Base-by-base conservation (phyloP, 1,140 invertebrate genomes). In the Brachionus manjavacas region DNA sequence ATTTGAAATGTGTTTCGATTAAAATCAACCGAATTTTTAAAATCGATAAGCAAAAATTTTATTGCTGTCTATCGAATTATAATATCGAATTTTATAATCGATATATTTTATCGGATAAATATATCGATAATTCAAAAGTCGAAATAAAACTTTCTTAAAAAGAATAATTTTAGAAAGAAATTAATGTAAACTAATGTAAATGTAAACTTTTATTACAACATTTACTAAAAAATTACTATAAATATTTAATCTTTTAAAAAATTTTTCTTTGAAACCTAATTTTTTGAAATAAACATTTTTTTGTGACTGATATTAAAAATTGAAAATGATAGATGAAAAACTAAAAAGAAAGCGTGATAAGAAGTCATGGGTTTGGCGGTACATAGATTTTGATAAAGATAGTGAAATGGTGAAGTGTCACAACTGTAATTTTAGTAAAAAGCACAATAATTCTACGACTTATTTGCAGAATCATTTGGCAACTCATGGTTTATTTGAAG, bases 361-460 rank as follows among this genome's bases (percentile, higher is more conserved):
- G 35, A 39, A 31, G 7, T 39, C 68, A 39, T 72, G 6, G 28
- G 68, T 72, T 41, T 72, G 68, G 68, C 4, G 35, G 14, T 39
- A 39, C 35, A 35, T 72, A 35, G 35, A 35, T 39, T 72, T 72
- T 72, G 31, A 72, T 72, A 35, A 72, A 39, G 68, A 72, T 4
- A 72, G n/a, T 72, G 68, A 35, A 35, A 35, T 39, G 35, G 68
- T 72, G 8, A 35, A 72, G 35, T 72, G 68, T 41, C 4, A 31
- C 1, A 31, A 72, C n/a, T 72, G 68, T 72, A 35, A 72, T 39
- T 72, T 72, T 72, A 72, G 35, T 39, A 39, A 41, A 72, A 72
- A 72, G 35, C 68, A 72, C 35, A 72, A 72, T 39, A 72, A 39
- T 72, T 72, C 68, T 35, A 72, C 68, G n/a, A 72, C 68, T 39